Conservation (phyloP, 2,113 vertebrate genomes). For the Probosciger aterrimus region DNA sequence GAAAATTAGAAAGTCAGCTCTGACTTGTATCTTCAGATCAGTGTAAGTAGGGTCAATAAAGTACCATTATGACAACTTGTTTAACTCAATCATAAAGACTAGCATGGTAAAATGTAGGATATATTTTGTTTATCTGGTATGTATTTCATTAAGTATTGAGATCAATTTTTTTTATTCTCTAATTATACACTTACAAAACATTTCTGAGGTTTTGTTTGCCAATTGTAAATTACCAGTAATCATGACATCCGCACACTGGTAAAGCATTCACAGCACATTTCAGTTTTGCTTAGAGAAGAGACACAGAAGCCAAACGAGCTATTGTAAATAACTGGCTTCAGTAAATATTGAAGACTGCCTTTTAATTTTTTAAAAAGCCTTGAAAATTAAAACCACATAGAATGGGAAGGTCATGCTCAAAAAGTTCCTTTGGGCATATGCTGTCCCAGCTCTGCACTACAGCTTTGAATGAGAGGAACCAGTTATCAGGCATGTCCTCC, state of each 20-base stretch:
- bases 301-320: neutral
- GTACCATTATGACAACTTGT: neutral
- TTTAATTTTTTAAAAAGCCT: neutral
- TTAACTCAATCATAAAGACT: neutral
- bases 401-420: neutral
- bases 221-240: neutral
- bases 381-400: neutral
- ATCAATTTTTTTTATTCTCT: neutral
- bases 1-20: neutral
- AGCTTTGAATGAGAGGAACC: neutral
- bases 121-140: neutral
- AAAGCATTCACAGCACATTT: neutral
- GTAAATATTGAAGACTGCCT: neutral
- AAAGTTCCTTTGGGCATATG: neutral
- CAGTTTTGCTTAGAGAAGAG: neutral
- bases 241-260: neutral
- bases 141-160: neutral
- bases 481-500: neutral
- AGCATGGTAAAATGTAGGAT: neutral
- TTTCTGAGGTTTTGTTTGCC: neutral
- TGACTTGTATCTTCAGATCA: neutral
- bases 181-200: neutral
- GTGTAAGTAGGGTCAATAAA: neutral
- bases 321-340: neutral
- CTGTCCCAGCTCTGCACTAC: neutral